phyloP scores from a whole-genome alignment of 2,797 vertebrate genomes.

The Mus spretus region DNA sequence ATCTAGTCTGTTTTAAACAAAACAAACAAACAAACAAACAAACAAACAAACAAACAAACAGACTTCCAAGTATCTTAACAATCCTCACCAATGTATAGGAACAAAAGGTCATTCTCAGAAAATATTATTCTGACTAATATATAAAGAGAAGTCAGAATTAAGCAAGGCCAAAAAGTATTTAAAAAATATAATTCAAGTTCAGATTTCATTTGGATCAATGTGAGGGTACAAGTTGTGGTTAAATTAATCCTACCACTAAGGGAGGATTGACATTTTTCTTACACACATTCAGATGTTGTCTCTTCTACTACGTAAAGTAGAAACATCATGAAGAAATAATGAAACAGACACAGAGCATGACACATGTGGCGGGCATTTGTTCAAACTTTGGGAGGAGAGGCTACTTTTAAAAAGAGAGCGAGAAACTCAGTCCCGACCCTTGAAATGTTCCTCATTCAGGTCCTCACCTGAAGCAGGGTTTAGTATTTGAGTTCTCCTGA shows the following conservation, averaged over 20 bases:
- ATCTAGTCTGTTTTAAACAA: constrained; percentile 19
- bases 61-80: constrained; percentile 54
- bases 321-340: constrained; percentile 74
- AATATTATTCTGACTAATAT: constrained; percentile 76
- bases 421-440: background rate
- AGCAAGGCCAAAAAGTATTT: background rate
- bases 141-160: constrained; percentile 64
- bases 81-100: constrained; percentile 70
- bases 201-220: constrained; percentile 58
- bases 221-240: constrained; percentile 54
- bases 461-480: background rate
- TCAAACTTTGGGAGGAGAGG: constrained; percentile 26
- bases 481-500: constrained; percentile 4
- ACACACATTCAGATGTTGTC: constrained; percentile 65
- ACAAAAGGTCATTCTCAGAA: constrained; percentile 76
- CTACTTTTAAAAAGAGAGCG: background rate
- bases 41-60: background rate
- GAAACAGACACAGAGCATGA: constrained; percentile 53
- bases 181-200: constrained; percentile 74
- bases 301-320: constrained; percentile 50
- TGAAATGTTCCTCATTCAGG: background rate
- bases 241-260: constrained; percentile 51
- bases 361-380: constrained; percentile 73
- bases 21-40: no score
- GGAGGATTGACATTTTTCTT: constrained; percentile 52